phyloP scores from a whole-genome alignment of 1,140 invertebrate species.

The Drosophila varians region DNA sequence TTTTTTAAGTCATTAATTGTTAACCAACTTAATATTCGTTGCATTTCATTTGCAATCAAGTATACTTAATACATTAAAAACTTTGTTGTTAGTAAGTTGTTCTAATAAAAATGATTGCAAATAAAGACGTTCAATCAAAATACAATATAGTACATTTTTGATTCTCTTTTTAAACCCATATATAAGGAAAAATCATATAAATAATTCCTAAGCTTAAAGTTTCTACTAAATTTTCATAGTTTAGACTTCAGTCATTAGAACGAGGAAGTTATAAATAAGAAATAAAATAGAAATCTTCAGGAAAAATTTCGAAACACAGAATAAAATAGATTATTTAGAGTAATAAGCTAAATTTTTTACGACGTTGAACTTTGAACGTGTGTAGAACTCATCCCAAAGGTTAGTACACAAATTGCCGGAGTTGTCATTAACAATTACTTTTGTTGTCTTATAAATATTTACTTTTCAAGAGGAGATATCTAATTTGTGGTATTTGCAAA shows the following conservation, averaged over 20 bases:
- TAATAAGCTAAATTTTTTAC: background rate
- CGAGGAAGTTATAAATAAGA: background rate
- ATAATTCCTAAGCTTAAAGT: too few species aligned
- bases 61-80: background rate
- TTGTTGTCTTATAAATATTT: background rate
- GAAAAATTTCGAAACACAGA: background rate
- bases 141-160: too few species aligned
- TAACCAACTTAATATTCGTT: background rate
- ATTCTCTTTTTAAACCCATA: too few species aligned
- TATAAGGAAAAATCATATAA: too few species aligned
- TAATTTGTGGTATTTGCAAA: constrained; percentile 15
- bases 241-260: background rate
- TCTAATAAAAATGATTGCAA: background rate
- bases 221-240: too few species aligned
- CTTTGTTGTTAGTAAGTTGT: background rate
- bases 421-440: background rate
- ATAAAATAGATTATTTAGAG: background rate
- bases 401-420: background rate
- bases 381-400: background rate
- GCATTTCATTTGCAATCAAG: background rate
- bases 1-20: background rate
- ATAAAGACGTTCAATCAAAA: too few species aligned
- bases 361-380: background rate
- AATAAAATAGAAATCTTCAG: background rate
- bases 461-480: background rate